Base-by-base conservation (phyloP, 2,797 vertebrate genomes). In the Helarctos malayanus region DNA sequence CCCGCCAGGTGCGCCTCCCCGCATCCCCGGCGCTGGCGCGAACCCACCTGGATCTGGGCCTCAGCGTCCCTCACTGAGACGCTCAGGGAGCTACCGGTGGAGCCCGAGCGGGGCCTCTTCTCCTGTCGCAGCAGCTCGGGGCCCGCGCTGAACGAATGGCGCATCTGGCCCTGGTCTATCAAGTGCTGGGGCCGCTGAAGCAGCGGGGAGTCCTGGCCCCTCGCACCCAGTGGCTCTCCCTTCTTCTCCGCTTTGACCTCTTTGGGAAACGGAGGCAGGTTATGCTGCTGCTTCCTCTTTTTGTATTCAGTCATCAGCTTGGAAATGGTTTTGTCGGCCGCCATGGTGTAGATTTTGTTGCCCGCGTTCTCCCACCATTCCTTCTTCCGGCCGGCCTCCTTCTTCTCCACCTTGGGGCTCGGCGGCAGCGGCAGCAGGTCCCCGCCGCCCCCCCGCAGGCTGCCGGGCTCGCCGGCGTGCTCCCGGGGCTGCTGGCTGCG, bases 331-430 rank as follows among this genome's bases (percentile, higher is more conserved):
- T 99, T 99, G 98, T 99, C 99, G 0, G 99, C 99, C 16, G 99
- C 99, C 87, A 99, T 99, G 95, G 99, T 99, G 98, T 99, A 99
- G 94, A 99, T 99, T 95, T 99, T 99, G 98, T 99, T 99, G 0
- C 99, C 99, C 0, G 99, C 99, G 2, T 97, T 99, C 96, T 99
- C 99, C 99, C 99, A 99, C 99, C 99, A 99, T 92, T 99, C 99
- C 95, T 99, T 99, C 97, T 99, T 99, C 84, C 99, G 98, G 13
- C 98, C 97, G 0, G 98, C 98, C 19, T 99, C 99, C 94, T 98
- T 99, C 97, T 97, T 99, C 75, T 99, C 99, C 98, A 97, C 76
- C 97, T 98, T 99, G 94, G 99, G 99, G 92, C 99, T 98, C 59
- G 98, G 7, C 2, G 45, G 99, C 7, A 99, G 98, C 54, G 99